Base-by-base conservation (phyloP, 2,113 vertebrate species). In the Desmodus rotundus region DNA sequence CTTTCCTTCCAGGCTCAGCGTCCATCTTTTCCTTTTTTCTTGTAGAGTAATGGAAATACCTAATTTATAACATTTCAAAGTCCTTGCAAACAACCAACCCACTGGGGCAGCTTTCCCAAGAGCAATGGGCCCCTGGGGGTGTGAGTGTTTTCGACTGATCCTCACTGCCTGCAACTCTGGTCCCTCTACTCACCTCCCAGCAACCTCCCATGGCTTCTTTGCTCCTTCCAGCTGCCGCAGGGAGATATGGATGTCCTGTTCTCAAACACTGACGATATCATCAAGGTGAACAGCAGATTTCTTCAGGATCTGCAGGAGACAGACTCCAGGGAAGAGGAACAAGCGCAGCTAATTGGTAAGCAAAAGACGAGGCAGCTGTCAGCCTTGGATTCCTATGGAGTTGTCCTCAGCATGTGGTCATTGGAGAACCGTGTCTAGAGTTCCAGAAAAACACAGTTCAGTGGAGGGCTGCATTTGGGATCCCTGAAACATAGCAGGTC, bases 161-260 rank as follows among this genome's bases (percentile, higher is more conserved):
- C 78, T 15, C 8, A 45, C 65, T 47, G 47, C 19, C 38, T 54
- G 45, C 81, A 36, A 13, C 36, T 54, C 6, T 26, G 67, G 47
- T 36, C 43, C 5, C 61, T 73, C 28, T 3, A 0, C 12, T 0
- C 1, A 50, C 65, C 6, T 36, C 36, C 56, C n/a, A 19, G 41
- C 36, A 4, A 54, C 47, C n/a, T 80, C 43, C 78, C 7, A 0
- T 9, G 52, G 7, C 58, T 12, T 63, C 76, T 92, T 89, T 97
- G 50, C 98, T 95, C 92, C 87, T 96, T 97, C 87, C 93, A 99
- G 99, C 98, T 99, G 91, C 99, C 99, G 1, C 98, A 98, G 14
- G 95, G 97, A 50, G 98, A 99, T 97, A 98, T 99, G 98, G 98
- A 99, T 95, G 98, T 98, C 94, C 98, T 99, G 97, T 99, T 99